These are phyloP conservation scores for Drosophila insularis DNA, from an alignment of 1,140 invertebrate species.

Conservation along the genomic window DNA sequence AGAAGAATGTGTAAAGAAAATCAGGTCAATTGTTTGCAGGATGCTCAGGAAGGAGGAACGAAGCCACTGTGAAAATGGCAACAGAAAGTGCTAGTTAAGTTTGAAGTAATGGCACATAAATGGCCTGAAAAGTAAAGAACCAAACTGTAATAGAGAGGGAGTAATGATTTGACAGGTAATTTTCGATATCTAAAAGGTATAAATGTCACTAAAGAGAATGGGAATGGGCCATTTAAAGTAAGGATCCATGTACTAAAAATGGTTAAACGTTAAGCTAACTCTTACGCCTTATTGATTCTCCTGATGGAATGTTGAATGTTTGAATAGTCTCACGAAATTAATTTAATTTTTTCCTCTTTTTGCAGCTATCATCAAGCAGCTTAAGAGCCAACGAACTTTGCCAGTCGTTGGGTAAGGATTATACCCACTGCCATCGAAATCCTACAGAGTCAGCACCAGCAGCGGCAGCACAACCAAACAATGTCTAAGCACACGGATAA, in stretches of 20 bases:
- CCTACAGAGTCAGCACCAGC: slow-evolving; percentile 20
- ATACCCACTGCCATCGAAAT: slow-evolving; percentile 24
- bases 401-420: slow-evolving; percentile 42
- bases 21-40: slow-evolving; percentile 76
- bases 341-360: slow-evolving; percentile 8
- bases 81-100: slow-evolving; percentile 55
- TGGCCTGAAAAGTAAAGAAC: slow-evolving; percentile 13
- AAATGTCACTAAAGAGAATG: slow-evolving; percentile 37
- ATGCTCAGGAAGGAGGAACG: slow-evolving; percentile 42
- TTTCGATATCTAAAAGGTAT: slow-evolving; percentile 37
- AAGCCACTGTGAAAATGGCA: slow-evolving; percentile 49
- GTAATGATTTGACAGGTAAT: slow-evolving; percentile 40
- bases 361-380: slow-evolving; percentile 30
- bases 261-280: background rate
- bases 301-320: too few species aligned
- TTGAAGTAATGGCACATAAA: slow-evolving; percentile 39
- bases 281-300: background rate
- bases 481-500: slow-evolving; percentile 82
- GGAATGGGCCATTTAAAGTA: background rate
- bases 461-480: slow-evolving; percentile 24
- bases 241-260: background rate
- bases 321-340: too few species aligned
- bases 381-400: slow-evolving; percentile 42
- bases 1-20: slow-evolving; percentile 56
- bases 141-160: background rate